A percentile compares a stretch with the other conserved stretches of the same genome.
phyloP scores from a whole-genome alignment of 2,888 invertebrate species.

The Synergus umbraculus region DNA sequence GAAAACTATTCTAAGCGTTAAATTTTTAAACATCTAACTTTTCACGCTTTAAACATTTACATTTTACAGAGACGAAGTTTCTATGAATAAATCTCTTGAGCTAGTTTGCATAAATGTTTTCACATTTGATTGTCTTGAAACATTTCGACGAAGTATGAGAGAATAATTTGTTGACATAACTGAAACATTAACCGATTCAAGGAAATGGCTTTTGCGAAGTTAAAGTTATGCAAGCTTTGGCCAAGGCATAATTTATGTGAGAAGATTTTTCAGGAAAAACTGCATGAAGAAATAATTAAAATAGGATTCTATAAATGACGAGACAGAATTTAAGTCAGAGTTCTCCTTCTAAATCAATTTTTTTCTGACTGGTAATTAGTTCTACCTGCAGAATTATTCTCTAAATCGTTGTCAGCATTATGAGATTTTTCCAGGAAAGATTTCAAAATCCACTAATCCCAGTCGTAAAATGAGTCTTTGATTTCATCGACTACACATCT shows the following conservation, averaged over 20 bases:
- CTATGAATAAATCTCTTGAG: constrained; percentile 1
- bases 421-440: neutral
- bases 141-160: constrained; percentile 13
- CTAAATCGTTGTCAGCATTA: neutral
- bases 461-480: neutral
- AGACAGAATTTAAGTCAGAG: neutral
- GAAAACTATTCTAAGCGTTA: neutral
- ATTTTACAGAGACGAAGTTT: constrained; percentile 1
- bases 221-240: neutral
- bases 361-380: neutral
- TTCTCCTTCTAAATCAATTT: neutral
- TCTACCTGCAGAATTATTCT: neutral
- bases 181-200: constrained; percentile 13
- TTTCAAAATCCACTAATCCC: neutral
- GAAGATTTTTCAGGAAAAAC: neutral
- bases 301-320: neutral
- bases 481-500: neutral
- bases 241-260: neutral
- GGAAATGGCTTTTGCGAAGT: constrained; percentile 10
- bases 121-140: constrained; percentile 5
- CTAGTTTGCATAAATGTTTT: neutral
- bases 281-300: neutral
- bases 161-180: constrained; percentile 29
- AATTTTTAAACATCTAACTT: neutral
- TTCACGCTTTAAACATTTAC: neutral